These are phyloP conservation scores for Drosophila paulistorum DNA, from an alignment of 1,140 invertebrate genomes.

Conservation along the genomic window DNA sequence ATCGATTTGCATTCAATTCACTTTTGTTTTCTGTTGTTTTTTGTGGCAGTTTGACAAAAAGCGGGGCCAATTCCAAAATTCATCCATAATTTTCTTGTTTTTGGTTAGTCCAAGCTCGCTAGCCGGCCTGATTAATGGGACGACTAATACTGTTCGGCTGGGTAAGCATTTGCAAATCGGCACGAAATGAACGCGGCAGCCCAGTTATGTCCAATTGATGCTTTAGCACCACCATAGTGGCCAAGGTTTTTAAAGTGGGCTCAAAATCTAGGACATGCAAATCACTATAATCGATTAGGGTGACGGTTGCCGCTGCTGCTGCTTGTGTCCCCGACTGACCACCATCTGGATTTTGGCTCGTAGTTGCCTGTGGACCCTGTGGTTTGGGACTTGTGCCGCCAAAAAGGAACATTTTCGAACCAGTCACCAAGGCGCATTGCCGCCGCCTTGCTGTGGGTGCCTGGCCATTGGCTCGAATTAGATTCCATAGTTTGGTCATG, in stretches of 20 bases:
- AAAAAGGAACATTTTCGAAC: slow-evolving; percentile 90
- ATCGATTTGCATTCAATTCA: too few relatives aligned
- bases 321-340: background rate
- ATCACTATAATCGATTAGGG: slow-evolving; percentile 90
- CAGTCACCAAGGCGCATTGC: slow-evolving; percentile 90
- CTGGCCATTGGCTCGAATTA: slow-evolving; percentile 85
- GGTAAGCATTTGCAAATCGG: slow-evolving; percentile 84
- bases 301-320: slow-evolving; percentile 10
- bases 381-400: slow-evolving; percentile 90
- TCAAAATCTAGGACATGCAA: slow-evolving; percentile 90
- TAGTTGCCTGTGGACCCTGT: background rate
- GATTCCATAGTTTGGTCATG: slow-evolving; percentile 86
- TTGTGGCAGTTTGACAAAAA: slow-evolving; percentile 37
- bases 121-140: slow-evolving; percentile 79
- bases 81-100: background rate
- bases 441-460: slow-evolving; percentile 89
- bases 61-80: slow-evolving; percentile 3
- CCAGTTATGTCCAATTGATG: slow-evolving; percentile 86
- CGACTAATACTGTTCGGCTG: slow-evolving; percentile 83
- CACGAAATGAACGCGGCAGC: slow-evolving; percentile 86
- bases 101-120: slow-evolving; percentile 32
- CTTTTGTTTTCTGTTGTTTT: background rate
- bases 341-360: background rate
- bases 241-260: slow-evolving; percentile 88
- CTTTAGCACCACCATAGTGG: slow-evolving; percentile 86